Evolutionary conservation across 2,113 vertebrate genomes (phyloP), one percentile per base, ranked within the genome.

Genomic region (Chaetops frenatus): DNA sequence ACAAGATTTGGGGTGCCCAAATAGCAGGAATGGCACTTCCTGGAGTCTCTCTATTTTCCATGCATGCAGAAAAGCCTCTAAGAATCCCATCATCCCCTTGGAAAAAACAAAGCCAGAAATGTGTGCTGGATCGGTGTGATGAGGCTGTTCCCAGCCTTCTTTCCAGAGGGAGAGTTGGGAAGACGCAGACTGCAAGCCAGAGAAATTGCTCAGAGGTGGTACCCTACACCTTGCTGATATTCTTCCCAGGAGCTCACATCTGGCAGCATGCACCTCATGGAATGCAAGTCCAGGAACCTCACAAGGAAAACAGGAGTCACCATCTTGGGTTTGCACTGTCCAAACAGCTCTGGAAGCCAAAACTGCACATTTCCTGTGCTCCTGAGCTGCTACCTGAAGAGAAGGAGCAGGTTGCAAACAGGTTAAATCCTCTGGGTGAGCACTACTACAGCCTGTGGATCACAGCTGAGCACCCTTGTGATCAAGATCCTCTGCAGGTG

Each of bases 321-420:
- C 6, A 23, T 47, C 22, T 25, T 4, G 16, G 54, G 11, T 50
- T 94, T 65, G 40, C 42, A 54, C 54, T 61, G 65, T 23, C 10
- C 31, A 45, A 71, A 81, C 38, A 71, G 22, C 15, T 48, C 42
- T 17, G 4, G 24, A 54, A 74, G 66, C 22, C 73, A 89, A 28
- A 25, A 57, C 28, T 51, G 40, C 28, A 23, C 0, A 0, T 7
- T 29, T 66, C 12, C 35, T 2, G 4, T 29, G 35, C 42, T 51
- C 33, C 53, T 60, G 35, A 78, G 31, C 5, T 78, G 36, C 57
- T 22, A 12, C 48, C 36, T 65, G 54, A 36, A 82, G 65, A 76
- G 38, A 56, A 83, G 25, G 15, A 58, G 33, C 47, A 61, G 36
- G 6, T 9, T 73, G 50, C 42, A 83, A 40, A 50, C 16, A 11